Evolutionary conservation across 2,113 vertebrate species (phyloP).

Genomic region (Gallinago undulata): DNA sequence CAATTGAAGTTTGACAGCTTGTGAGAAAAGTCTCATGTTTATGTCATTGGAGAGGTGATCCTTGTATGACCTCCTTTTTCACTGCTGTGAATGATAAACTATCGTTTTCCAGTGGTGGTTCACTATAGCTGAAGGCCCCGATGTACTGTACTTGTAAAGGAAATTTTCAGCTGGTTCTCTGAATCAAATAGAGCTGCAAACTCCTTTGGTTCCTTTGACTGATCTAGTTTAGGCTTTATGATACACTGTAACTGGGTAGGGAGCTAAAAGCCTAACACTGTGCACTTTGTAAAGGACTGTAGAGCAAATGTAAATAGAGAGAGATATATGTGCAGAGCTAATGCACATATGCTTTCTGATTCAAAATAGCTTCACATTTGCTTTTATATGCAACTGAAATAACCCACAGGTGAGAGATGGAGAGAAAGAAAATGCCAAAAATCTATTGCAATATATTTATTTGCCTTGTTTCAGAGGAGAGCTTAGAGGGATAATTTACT

Average conservation of each 20-base stretch:
- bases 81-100: slow-evolving; percentile 59
- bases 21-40: slow-evolving; percentile 67
- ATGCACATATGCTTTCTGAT: background rate
- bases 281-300: background rate
- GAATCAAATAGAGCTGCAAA: slow-evolving; percentile 36
- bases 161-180: slow-evolving; percentile 31
- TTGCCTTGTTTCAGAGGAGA: background rate
- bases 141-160: background rate
- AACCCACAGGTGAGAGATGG: background rate
- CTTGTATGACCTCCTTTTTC: slow-evolving; percentile 60
- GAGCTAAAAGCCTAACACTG: background rate
- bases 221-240: slow-evolving; percentile 1
- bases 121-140: slow-evolving; percentile 29
- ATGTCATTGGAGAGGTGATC: slow-evolving; percentile 63
- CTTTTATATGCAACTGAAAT: background rate
- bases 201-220: slow-evolving; percentile 17
- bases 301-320: background rate
- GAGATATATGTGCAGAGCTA: background rate
- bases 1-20: slow-evolving; percentile 67
- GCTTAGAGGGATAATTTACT: background rate
- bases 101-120: background rate
- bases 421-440: background rate
- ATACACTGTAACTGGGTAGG: background rate
- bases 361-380: background rate
- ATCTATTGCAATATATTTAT: background rate